Base-by-base conservation (phyloP, 2,888 invertebrate species). In the Rhagophthalmus giganteus region DNA sequence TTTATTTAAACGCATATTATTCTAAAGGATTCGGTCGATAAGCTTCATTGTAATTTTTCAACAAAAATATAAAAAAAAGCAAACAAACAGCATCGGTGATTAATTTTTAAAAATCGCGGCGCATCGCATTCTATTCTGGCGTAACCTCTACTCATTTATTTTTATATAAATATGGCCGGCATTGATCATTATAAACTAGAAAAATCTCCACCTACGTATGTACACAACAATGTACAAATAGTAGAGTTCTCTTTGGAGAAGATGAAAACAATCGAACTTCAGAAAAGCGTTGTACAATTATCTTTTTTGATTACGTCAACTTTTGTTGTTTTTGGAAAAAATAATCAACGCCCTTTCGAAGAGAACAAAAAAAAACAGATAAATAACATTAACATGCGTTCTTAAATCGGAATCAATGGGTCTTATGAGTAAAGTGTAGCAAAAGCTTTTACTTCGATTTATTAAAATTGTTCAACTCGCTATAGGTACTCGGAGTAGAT, bases 101-200 rank as follows among this genome's bases (percentile, higher is more conserved):
- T 20, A 20, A 7, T 20, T 7, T n/a, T n/a, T 7, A 20, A 3
- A 5, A 20, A 20, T 20, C 3, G 20, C 20, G 7, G 20, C 3
- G 20, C 20, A 20, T 20, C 7, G 20, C 3, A 5, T 20, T 7
- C 20, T 20, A 20, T 20, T 7, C 7, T 20, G 20, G 7, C 7
- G 7, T 32, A 32, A 14, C 14, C 9, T 32, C 10, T 34, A 34
- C 16, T 34, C 20, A 26, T 32, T 32, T 14, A 13, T 40, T 35
- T 31, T 35, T 40, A 28, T 41, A 50, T 37, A 34, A 46, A 42
- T 46, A 55, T 55, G 55, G 55, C 55, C 55, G 55, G 55, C 55
- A 55, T 55, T 55, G 33, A 38, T 48, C 33, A 46, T 16, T 33
- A 28, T 44, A 44, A 12, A 5, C 20, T 20, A 20, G 3, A 5